A percentile compares a stretch with the other conserved stretches of the same genome.
Evolutionary conservation across 2,113 vertebrate species (phyloP).

Genomic region (Sinocyclocheilus anophthalmus): DNA sequence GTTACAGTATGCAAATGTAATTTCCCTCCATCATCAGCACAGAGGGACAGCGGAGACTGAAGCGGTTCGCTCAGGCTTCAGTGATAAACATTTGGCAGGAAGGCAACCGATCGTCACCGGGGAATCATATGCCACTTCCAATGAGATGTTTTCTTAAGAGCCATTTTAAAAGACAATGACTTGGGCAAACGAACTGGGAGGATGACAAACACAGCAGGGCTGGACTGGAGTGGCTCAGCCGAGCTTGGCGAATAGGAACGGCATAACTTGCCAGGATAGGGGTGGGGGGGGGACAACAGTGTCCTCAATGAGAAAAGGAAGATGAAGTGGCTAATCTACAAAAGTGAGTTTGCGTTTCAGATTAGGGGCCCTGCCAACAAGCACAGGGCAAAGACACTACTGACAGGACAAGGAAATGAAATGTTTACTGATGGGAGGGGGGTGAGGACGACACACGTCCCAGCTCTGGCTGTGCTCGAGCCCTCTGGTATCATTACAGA

Average conservation of each 20-base stretch:
- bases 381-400: conserved; percentile 68
- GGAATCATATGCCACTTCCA: conserved; percentile 34
- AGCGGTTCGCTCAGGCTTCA: background rate
- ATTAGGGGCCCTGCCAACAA: conserved; percentile 74
- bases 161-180: conserved; percentile 42
- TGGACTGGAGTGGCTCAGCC: conserved; percentile 33
- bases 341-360: conserved; percentile 78
- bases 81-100: conserved; percentile 16
- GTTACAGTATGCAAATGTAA: conserved; percentile 40
- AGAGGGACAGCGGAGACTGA: background rate
- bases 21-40: conserved; percentile 28
- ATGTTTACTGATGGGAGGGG: conserved; percentile 70
- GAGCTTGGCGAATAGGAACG: conserved; percentile 55
- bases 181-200: conserved; percentile 30
- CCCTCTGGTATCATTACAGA: conserved; percentile 31
- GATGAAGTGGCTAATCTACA: conserved; percentile 58
- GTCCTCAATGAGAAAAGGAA: conserved; percentile 56
- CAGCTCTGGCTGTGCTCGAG: conserved; percentile 56
- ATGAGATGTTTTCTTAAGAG: conserved; percentile 36
- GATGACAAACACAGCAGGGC: conserved; percentile 6
- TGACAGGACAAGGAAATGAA: conserved; percentile 80
- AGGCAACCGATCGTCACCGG: background rate
- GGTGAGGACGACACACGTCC: conserved; percentile 65
- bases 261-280: conserved; percentile 65
- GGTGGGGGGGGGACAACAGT: conserved; percentile 53